Evolutionary conservation across 1,140 invertebrate genomes (phyloP).

Genomic region (Listronotus bonariensis): DNA sequence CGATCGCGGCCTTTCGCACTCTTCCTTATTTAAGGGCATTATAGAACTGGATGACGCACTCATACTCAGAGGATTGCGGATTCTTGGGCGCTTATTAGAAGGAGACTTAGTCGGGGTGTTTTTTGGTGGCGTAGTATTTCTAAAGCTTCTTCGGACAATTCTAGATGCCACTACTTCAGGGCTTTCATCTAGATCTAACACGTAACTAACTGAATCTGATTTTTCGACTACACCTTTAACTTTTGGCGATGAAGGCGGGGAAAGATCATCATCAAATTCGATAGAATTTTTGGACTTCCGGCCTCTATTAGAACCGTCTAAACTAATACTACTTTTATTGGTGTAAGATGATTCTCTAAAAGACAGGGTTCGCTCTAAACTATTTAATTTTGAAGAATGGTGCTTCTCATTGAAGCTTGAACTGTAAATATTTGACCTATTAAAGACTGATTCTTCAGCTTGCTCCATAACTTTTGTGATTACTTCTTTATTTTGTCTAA

Average conservation of each 20-base stretch:
- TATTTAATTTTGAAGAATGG: slow-evolving; percentile 24
- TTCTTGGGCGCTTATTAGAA: slow-evolving; percentile 59
- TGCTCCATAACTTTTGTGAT: slow-evolving; percentile 55
- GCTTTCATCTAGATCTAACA: slow-evolving; percentile 76
- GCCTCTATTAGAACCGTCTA: slow-evolving; percentile 17
- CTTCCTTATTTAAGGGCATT: slow-evolving; percentile 36
- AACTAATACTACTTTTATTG: slow-evolving; percentile 17
- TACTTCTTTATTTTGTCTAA: slow-evolving; percentile 76
- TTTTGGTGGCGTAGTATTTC: slow-evolving; percentile 52
- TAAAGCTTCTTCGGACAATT: slow-evolving; percentile 60
- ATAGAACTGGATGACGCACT: slow-evolving; percentile 61
- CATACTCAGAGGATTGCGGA: slow-evolving; percentile 57
- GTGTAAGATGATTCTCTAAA: slow-evolving; percentile 41
- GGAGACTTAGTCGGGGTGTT: slow-evolving; percentile 55
- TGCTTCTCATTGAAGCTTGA: slow-evolving; percentile 51
- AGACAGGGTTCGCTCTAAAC: slow-evolving; percentile 46
- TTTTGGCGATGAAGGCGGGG: slow-evolving; percentile 65
- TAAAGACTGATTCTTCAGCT: slow-evolving; percentile 45
- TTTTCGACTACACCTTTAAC: slow-evolving; percentile 82
- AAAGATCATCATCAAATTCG: slow-evolving; percentile 49
- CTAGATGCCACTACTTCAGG: slow-evolving; percentile 67
- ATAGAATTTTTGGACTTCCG: slow-evolving; percentile 41
- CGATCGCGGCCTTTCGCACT: slow-evolving; percentile 40
- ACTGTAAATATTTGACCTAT: slow-evolving; percentile 42
- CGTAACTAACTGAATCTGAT: slow-evolving; percentile 81